Evolutionary conservation across 1,140 invertebrate genomes (phyloP).

Genomic region (Acarapis woodi): DNA sequence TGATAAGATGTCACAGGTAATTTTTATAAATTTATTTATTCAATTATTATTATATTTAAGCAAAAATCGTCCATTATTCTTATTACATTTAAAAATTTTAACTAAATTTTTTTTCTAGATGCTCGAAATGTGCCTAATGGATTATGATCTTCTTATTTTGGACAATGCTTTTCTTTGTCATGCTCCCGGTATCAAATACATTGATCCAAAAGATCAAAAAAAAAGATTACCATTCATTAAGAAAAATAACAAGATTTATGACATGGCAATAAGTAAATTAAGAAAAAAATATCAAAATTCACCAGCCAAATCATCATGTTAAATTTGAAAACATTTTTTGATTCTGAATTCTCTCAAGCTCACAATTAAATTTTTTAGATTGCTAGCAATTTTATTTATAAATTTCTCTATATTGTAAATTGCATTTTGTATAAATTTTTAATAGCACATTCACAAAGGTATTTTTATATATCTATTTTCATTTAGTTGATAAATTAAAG

Average conservation of each 20-base stretch:
- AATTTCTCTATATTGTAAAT: too few relatives aligned
- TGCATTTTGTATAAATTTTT: too few relatives aligned
- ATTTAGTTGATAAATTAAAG: too few relatives aligned
- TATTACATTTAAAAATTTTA: constrained; percentile 1
- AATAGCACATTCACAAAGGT: too few relatives aligned
- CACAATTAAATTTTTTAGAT: too few relatives aligned
- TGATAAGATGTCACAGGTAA: constrained; percentile 63
- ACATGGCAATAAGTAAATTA: constrained; percentile 23
- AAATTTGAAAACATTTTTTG: too few relatives aligned
- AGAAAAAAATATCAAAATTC: constrained; percentile 15
- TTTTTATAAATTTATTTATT: constrained; percentile 1
- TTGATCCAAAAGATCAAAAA: constrained; percentile 16
- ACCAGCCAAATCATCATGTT: constrained; percentile 11
- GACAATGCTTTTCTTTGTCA: constrained; percentile 49
- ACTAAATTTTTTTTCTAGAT: constrained; percentile 24
- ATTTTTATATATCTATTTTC: too few relatives aligned
- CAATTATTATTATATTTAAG: not conserved
- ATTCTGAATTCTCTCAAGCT: too few relatives aligned
- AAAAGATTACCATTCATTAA: constrained; percentile 24
- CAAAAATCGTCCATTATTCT: not conserved
- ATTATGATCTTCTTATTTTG: constrained; percentile 38
- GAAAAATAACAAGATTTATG: constrained; percentile 30
- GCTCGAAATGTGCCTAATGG: constrained; percentile 42
- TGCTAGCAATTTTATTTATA: too few relatives aligned
- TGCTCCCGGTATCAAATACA: constrained; percentile 32